Base-by-base conservation (phyloP, 2,113 vertebrate genomes). In the Myotis lucifugus region DNA sequence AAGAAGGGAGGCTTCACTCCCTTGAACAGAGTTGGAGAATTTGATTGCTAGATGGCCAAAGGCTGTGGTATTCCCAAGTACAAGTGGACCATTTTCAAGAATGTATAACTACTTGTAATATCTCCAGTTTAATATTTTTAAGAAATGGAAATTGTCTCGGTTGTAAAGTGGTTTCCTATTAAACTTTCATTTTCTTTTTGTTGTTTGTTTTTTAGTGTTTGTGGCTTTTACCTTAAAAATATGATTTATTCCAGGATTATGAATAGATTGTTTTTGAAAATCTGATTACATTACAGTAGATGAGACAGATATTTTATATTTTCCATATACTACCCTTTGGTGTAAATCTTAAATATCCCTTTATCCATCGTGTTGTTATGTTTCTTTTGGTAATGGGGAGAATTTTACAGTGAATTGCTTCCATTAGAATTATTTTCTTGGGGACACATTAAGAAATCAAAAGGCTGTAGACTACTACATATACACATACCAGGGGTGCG, bases 371-470 rank as follows among this genome's bases (percentile, higher is more conserved):
- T 91, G 27, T 85, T 74, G 77, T 37, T 27, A 7, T 73, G 78
- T 72, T 96, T 79, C 34, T 81, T 82, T 77, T 64, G 72, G 88
- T 93, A 73, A 50, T 48, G n/a, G 17, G 81, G 77, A 82, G 48
- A 91, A 88, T 37, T 94, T 95, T 25, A 50, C 77, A 92, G 72
- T 92, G 73, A 78, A 76, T n/a, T 73, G 66, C 88, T 92, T 95
- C 82, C 66, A 70, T 90, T 93, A 83, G 66, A 96, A 85, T 92
- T 92, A 83, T 93, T 97, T 97, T 88, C 93, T 91, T 18, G 88
- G 95, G 88, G 88, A 93, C 78, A 72, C 88, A 77, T 96, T 88
- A 94, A 94, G 73, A 92, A 90, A 91, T 96, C 81, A 76, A 69
- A 89, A 97, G 82, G 61, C 88, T 32, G n/a, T 81, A 79, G 78